A percentile compares a stretch with the other conserved stretches of the same genome.
phyloP scores from a whole-genome alignment of 2,888 invertebrate species.

The Volucella bombylans region DNA sequence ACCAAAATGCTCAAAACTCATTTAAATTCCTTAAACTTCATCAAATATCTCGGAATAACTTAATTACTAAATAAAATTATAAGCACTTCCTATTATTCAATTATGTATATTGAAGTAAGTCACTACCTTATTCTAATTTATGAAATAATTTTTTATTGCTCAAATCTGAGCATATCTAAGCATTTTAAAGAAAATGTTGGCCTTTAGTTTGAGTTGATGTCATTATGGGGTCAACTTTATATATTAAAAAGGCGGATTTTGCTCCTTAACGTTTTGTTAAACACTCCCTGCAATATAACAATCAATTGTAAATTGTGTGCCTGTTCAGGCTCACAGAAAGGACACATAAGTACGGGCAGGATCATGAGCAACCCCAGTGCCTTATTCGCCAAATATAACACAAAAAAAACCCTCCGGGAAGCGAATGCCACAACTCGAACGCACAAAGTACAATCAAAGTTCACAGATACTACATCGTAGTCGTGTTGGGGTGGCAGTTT shows the following conservation, averaged over 20 bases:
- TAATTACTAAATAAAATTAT: slow-evolving; percentile 70
- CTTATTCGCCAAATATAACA: slow-evolving; percentile 52
- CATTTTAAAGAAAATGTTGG: slow-evolving; percentile 55
- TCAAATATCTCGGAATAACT: slow-evolving; percentile 61
- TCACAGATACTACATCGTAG: slow-evolving; percentile 61
- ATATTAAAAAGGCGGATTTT: slow-evolving; percentile 29
- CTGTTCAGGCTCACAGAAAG: slow-evolving; percentile 49
- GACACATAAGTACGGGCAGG: slow-evolving; percentile 25
- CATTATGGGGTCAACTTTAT: slow-evolving; percentile 58
- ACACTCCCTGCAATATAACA: slow-evolving; percentile 50
- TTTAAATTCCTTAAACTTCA: slow-evolving; percentile 56
- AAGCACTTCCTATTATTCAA: slow-evolving; percentile 59
- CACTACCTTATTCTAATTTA: slow-evolving; percentile 29
- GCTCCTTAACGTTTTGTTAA: slow-evolving; percentile 55
- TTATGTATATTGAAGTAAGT: slow-evolving; percentile 45
- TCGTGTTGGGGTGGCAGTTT: slow-evolving; percentile 42
- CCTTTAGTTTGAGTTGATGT: slow-evolving; percentile 35
- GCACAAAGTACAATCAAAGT: slow-evolving; percentile 62
- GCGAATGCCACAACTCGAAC: slow-evolving; percentile 40
- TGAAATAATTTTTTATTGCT: slow-evolving; percentile 40
- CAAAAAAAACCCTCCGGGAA: slow-evolving; percentile 56
- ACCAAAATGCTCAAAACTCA: slow-evolving; percentile 28
- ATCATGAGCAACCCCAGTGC: slow-evolving; percentile 66
- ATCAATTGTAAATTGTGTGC: slow-evolving; percentile 68
- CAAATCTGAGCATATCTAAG: slow-evolving; percentile 49